Evolutionary conservation across 1,140 invertebrate genomes (phyloP), one percentile per base, ranked within the genome.

Genomic region (Zaprionus capensis): DNA sequence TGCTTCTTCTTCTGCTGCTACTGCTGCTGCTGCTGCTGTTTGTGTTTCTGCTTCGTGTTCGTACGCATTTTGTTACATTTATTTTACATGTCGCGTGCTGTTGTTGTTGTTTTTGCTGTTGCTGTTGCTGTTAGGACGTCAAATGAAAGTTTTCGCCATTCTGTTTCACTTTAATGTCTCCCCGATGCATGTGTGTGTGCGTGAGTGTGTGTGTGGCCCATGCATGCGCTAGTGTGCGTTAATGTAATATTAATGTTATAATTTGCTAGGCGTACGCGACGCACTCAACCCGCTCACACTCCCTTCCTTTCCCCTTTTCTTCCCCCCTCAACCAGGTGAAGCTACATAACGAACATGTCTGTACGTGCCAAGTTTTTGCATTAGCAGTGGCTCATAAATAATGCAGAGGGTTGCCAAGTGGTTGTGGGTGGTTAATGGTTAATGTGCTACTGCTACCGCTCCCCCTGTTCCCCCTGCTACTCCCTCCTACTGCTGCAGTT

Each of bases 221-320:
- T 70, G 68, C 61, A 61, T 58, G 59, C 38, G 58, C 34, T 63
- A 53, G 76, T 82, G 72, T 83, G 78, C 68, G 78, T 88, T 88
- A 88, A 88, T 88, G 85, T 88, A 88, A 88, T 88, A 88, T 88
- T 88, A 88, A 88, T 88, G 84, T 88, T 90, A 84, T 90, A 88
- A 88, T 88, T 88, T 88, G 63, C 77, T 79, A 76, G 74, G 74
- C 66, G 57, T 62, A 69, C 72, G 51, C 72, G 51, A 44, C 61
- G 26, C 56, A 41, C 56, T 68, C 58, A 77, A 73, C 75, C 75
- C 75, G 63, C 75, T 77, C 63, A 28, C 70, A 51, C 65, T 58
- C 46, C 46, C 4, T 5, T 1, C 4, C 4, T 5, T 11, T 11
- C 22, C 20, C 11, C 24, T 26, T 26, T 26, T 26, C 24, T 26